These are phyloP conservation scores for Paralvinella palmiformis DNA, from an alignment of 1,140 invertebrate genomes.

Conservation along the genomic window DNA sequence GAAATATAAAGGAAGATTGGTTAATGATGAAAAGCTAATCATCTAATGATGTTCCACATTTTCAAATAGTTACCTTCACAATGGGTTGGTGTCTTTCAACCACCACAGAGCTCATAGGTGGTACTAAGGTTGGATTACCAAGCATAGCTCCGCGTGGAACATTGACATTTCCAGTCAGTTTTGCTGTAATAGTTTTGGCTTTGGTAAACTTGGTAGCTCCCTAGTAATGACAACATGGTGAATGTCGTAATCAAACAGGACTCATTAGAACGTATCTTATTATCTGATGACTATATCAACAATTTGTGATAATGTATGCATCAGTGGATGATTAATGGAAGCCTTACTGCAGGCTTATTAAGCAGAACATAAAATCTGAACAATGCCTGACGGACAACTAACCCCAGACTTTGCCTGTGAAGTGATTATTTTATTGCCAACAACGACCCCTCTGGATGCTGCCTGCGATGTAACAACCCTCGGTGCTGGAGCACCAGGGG, in stretches of 20 bases:
- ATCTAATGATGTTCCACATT: neutral
- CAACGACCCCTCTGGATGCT: conserved; percentile 13
- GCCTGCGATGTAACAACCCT: conserved; percentile 33
- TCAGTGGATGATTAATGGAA: conserved; percentile 13
- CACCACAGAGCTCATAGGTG: conserved; percentile 38
- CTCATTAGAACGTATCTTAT: neutral
- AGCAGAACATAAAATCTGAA: too few species aligned
- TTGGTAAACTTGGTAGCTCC: conserved; percentile 14
- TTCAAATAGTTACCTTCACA: conserved; percentile 28
- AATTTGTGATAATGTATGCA: neutral
- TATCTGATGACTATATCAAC: neutral
- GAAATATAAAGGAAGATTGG: neutral
- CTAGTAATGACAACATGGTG: neutral
- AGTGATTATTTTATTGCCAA: too few species aligned
- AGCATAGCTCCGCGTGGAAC: neutral
- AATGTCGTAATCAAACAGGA: neutral
- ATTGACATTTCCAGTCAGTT: conserved; percentile 23
- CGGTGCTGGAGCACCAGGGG: conserved; percentile 10
- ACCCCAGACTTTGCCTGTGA: too few species aligned
- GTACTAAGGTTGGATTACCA: conserved; percentile 18
- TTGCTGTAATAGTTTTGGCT: conserved; percentile 22
- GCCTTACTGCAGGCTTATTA: too few species aligned
- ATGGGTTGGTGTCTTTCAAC: conserved; percentile 42
- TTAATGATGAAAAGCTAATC: neutral
- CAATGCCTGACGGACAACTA: too few species aligned